Evolutionary conservation across 2,113 vertebrate species (phyloP).

Genomic region (Collichthys lucidus): DNA sequence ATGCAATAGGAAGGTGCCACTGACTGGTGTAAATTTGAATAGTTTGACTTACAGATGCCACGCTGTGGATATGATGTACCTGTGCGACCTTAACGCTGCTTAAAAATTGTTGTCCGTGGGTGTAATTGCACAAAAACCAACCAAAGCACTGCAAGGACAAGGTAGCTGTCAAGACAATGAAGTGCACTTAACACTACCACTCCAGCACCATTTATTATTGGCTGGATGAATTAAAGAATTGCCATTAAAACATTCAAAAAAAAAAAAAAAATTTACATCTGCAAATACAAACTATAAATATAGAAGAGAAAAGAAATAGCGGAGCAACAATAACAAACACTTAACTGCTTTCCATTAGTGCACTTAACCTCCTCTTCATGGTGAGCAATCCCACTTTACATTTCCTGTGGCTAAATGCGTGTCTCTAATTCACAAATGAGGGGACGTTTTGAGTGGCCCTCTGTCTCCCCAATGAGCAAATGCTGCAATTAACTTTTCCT

Average conservation of each 20-base stretch:
- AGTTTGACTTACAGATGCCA: neutral
- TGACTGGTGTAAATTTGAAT: slow-evolving; percentile 3
- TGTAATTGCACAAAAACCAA: slow-evolving; percentile 11
- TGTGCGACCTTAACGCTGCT: neutral
- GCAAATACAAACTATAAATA: slow-evolving; percentile 67
- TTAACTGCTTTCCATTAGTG: slow-evolving; percentile 80
- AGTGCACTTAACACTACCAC: slow-evolving; percentile 45
- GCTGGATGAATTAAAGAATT: slow-evolving; percentile 45
- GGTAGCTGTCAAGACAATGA: slow-evolving; percentile 30
- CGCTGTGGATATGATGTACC: neutral
- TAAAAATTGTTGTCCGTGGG: neutral
- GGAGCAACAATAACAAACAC: slow-evolving; percentile 79
- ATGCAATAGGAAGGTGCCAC: slow-evolving; percentile 51
- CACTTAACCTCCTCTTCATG: slow-evolving; percentile 80
- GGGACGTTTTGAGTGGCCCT: slow-evolving; percentile 93
- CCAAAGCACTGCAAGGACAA: slow-evolving; percentile 14
- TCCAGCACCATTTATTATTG: slow-evolving; percentile 38
- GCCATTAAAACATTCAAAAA: slow-evolving; percentile 53
- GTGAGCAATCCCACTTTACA: slow-evolving; percentile 76
- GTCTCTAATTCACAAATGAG: slow-evolving; percentile 94
- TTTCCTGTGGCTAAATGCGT: slow-evolving; percentile 79
- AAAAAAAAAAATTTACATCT: slow-evolving; percentile 57
- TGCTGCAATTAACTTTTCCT: slow-evolving; percentile 94
- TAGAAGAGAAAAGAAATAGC: slow-evolving; percentile 68
- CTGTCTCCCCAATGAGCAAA: slow-evolving; percentile 92